These are phyloP conservation scores for Musca domestica DNA, from an alignment of 1,140 invertebrate genomes.

Conservation along the genomic window DNA sequence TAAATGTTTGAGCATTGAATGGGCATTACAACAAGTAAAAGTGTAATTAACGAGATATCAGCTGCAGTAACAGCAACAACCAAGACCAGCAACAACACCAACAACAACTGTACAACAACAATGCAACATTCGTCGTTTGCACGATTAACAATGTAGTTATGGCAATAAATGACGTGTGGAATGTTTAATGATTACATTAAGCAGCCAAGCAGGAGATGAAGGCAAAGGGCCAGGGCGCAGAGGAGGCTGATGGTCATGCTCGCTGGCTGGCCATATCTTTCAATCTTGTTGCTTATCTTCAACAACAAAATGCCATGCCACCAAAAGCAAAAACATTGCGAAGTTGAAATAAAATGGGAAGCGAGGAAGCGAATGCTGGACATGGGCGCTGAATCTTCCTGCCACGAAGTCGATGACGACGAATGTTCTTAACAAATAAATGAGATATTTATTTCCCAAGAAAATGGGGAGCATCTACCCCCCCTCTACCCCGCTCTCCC, in stretches of 20 bases:
- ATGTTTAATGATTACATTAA: conserved; percentile 22
- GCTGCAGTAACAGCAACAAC: neutral
- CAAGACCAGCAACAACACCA: neutral
- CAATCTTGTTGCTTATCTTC: neutral
- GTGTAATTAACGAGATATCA: conserved; percentile 21
- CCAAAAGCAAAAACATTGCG: no score
- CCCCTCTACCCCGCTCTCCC: no score
- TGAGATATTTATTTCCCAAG: no score
- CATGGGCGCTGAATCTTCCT: no score
- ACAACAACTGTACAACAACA: no score
- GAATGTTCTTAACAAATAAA: no score
- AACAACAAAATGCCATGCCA: neutral
- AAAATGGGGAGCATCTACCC: no score
- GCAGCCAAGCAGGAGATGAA: neutral
- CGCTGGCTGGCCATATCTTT: neutral
- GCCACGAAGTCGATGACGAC: no score
- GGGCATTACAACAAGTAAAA: conserved; percentile 9
- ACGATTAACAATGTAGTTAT: conserved; percentile 15
- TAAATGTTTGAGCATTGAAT: neutral
- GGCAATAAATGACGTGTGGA: conserved; percentile 15
- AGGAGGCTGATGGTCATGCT: neutral
- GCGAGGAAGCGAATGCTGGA: no score
- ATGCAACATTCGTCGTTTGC: conserved; percentile 1
- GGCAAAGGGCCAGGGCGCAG: neutral
- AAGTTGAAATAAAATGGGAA: no score